Base-by-base conservation (phyloP, 2,797 vertebrate genomes). In the Leptatherina wallacei region DNA sequence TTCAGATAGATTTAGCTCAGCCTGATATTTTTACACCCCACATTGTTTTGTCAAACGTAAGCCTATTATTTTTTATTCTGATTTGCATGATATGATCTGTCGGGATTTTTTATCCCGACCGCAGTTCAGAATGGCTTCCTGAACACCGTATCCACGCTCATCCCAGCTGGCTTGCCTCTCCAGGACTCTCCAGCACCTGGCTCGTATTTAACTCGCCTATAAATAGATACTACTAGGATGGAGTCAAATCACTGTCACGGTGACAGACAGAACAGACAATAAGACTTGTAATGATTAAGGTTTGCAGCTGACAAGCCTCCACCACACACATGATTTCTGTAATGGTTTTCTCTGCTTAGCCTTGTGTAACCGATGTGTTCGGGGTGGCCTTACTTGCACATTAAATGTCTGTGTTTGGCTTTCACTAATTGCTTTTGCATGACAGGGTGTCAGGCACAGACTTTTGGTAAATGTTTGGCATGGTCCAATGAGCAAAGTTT, bases 391-490 rank as follows among this genome's bases (percentile, higher is more conserved):
- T 64, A 38, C 51, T 75, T 80, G 71, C 70, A 82, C 74, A 72
- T 83, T 68, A 84, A 86, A 82, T 42, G 70, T 82, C 83, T 90
- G 74, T 84, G 82, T 88, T 89, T 84, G 61, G 54, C 71, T 91
- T 91, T 69, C 81, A 68, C 66, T 85, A 84, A 92, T 90, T 88
- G 76, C 81, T 87, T 87, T 91, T 65, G 65, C 81, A 78, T 90
- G 85, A 84, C 85, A 80, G 90, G 89, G 90, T 94, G 92, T 89
- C 81, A 77, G 76, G 60, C 71, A 71, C 61, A 66, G 85, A 88
- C 87, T 89, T 93, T 93, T 92, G 86, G 87, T 91, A 92, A 94
- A 93, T 20, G 83, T 87, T 87, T 94, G 90, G 91, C 92, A 81
- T 3, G 63, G 74, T 82, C 32, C 61, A 88, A 67, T 83, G 81